A percentile compares a stretch with the other conserved stretches of the same genome.
phyloP scores from a whole-genome alignment of 2,797 vertebrate species.

The Pterois miles region DNA sequence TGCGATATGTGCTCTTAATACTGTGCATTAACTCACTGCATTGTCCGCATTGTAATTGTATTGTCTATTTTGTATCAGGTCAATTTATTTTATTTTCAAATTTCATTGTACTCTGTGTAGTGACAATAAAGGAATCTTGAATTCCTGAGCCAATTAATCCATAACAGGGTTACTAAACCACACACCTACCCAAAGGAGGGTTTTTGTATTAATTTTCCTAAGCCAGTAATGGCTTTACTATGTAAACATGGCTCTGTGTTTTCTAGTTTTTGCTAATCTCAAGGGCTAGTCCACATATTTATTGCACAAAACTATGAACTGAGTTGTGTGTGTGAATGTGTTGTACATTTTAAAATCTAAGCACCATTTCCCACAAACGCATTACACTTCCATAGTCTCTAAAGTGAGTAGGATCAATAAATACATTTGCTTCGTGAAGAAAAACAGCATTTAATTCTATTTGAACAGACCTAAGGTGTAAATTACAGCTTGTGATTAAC shows the following conservation, averaged over 20 bases:
- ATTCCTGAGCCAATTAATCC: slow-evolving; percentile 22
- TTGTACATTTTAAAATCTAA: not conserved
- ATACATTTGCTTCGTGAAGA: not conserved
- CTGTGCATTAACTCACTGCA: too few relatives aligned
- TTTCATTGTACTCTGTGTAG: too few relatives aligned
- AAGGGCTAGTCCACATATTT: not conserved
- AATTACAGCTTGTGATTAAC: slow-evolving; percentile 22
- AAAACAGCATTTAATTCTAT: slow-evolving; percentile 14
- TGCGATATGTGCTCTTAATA: too few relatives aligned
- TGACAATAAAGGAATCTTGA: too few relatives aligned
- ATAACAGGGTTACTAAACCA: not conserved
- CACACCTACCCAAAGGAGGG: not conserved
- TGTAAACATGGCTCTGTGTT: not conserved
- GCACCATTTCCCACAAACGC: not conserved
- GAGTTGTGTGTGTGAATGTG: not conserved
- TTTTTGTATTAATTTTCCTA: not conserved
- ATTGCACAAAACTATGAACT: not conserved
- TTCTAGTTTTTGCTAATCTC: not conserved
- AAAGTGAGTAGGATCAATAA: not conserved
- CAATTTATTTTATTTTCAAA: too few relatives aligned
- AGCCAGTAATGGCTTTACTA: not conserved
- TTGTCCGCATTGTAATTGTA: too few relatives aligned
- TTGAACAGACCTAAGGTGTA: slow-evolving; percentile 23
- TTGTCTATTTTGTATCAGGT: too few relatives aligned
- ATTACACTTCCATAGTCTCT: not conserved